Evolutionary conservation across 2,113 vertebrate genomes (phyloP).

Genomic region (Pelecanoides urinatrix): DNA sequence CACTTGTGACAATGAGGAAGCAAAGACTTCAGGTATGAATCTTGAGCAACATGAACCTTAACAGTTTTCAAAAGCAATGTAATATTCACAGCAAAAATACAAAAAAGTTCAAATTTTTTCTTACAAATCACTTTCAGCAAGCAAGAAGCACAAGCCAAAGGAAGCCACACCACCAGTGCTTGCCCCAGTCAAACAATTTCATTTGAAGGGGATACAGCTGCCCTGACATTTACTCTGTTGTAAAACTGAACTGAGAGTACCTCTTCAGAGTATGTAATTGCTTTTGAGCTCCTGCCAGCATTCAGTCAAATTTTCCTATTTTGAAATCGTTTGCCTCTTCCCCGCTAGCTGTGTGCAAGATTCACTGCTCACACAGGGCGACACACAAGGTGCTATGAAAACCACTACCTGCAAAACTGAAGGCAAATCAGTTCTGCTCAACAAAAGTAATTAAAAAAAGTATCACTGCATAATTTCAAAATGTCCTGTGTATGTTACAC

Average conservation of each 20-base stretch:
- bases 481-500: neutral
- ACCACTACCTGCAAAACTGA: neutral
- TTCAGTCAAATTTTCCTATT: constrained; percentile 53
- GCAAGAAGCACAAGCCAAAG: neutral
- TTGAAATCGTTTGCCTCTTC: constrained; percentile 17
- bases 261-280: neutral
- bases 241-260: constrained; percentile 1
- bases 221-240: neutral
- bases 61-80: neutral
- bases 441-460: neutral
- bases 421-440: neutral
- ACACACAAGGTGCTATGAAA: neutral
- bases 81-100: neutral
- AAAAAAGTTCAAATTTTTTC: neutral
- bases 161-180: neutral
- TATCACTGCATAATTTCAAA: neutral
- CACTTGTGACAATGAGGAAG: neutral
- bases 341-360: neutral
- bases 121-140: neutral
- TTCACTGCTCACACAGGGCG: neutral
- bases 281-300: constrained; percentile 8
- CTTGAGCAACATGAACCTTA: neutral
- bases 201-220: neutral
- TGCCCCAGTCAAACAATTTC: neutral
- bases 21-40: constrained; percentile 12